Evolutionary conservation across 2,113 vertebrate genomes (phyloP).

Genomic region (Lampris megalopsis): DNA sequence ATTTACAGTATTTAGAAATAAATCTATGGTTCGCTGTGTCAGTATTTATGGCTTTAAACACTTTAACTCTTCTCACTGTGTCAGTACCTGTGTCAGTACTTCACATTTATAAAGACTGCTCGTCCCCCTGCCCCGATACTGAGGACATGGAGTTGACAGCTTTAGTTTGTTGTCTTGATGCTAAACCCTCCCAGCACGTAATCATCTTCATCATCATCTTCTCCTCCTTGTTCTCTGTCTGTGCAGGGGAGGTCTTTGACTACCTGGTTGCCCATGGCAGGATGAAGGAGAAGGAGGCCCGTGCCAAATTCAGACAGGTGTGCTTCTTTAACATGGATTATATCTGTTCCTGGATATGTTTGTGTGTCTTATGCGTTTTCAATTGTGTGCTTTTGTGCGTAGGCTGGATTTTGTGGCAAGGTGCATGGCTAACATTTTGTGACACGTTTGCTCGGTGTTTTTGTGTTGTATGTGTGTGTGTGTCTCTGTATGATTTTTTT

Average conservation of each 20-base stretch:
- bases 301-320: constrained; percentile 97
- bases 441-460: background rate
- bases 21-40: background rate
- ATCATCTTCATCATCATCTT: background rate
- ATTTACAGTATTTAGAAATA: no score
- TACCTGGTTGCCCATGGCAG: constrained; percentile 94
- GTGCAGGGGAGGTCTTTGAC: constrained; percentile 92
- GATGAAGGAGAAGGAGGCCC: constrained; percentile 97
- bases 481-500: constrained; percentile 16
- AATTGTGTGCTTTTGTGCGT: background rate
- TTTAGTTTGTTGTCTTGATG: constrained; percentile 17
- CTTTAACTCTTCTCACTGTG: background rate
- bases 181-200: constrained; percentile 22
- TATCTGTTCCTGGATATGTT: background rate
- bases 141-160: constrained; percentile 4
- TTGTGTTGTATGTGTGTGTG: constrained; percentile 13
- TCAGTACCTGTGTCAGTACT: background rate
- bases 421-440: no score
- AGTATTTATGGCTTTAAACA: no score
- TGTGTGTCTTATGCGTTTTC: background rate
- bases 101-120: no score
- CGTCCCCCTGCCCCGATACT: constrained; percentile 11
- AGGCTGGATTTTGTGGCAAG: no score
- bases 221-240: background rate
- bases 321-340: constrained; percentile 21